phyloP scores from a whole-genome alignment of 2,888 invertebrate species.

The Hoplodrina ambigua region DNA sequence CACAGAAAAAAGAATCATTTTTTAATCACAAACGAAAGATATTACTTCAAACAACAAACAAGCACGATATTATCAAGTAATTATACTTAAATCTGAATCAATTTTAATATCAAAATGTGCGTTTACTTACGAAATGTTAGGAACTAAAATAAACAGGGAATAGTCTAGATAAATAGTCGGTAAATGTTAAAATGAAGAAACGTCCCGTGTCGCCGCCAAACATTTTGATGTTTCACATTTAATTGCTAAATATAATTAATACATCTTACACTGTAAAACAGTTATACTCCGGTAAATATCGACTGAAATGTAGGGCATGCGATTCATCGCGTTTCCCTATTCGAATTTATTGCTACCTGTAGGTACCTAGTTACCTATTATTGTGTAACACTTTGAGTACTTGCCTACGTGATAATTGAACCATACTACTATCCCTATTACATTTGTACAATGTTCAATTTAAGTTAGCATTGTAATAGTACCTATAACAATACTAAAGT shows the following conservation, averaged over 20 bases:
- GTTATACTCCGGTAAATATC: conserved; percentile 76
- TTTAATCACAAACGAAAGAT: not conserved
- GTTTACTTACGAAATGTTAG: conserved; percentile 68
- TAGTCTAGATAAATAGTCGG: conserved; percentile 77
- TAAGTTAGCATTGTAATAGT: too few relatives aligned
- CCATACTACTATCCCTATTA: not conserved
- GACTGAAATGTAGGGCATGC: conserved; percentile 67
- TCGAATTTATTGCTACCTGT: conserved; percentile 35
- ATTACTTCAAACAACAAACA: conserved; percentile 17
- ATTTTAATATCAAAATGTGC: conserved; percentile 56
- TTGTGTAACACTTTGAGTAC: not conserved
- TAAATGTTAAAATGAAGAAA: conserved; percentile 82
- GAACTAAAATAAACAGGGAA: conserved; percentile 80
- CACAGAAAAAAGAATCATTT: too few relatives aligned
- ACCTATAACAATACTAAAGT: too few relatives aligned
- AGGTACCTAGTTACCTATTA: not conserved
- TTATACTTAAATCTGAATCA: conserved; percentile 44
- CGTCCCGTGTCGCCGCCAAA: conserved; percentile 82
- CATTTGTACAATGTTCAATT: too few relatives aligned
- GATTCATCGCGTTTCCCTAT: conserved; percentile 47
- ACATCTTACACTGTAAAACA: conserved; percentile 73
- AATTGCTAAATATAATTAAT: conserved; percentile 89
- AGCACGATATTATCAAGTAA: conserved; percentile 23
- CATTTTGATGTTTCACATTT: conserved; percentile 84
- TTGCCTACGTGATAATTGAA: conserved; percentile 14